Evolutionary conservation across 2,113 vertebrate species (phyloP).

Genomic region (Nestor notabilis): DNA sequence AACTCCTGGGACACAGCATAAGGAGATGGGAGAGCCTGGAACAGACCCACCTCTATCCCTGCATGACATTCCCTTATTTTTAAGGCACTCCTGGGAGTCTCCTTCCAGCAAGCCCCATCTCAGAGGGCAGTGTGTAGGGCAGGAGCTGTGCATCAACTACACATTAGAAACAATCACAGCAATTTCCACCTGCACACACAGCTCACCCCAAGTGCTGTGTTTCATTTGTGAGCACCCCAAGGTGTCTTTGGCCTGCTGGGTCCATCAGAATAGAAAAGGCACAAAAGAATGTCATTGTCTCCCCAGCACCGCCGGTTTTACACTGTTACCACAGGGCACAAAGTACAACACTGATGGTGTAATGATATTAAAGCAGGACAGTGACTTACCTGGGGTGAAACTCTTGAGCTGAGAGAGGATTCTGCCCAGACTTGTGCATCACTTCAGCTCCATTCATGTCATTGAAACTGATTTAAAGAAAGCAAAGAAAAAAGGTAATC

Average conservation of each 20-base stretch:
- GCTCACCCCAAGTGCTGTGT: rapidly evolving
- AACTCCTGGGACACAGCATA: not conserved
- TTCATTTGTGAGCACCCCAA: not conserved
- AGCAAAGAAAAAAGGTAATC: not conserved
- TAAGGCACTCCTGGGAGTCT: not conserved
- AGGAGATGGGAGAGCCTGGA: not conserved
- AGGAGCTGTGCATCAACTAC: not conserved
- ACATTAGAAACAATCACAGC: not conserved
- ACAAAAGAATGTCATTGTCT: not conserved
- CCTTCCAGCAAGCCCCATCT: not conserved
- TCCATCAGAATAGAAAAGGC: not conserved
- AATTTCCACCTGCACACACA: not conserved
- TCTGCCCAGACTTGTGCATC: not conserved
- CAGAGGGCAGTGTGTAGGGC: not conserved
- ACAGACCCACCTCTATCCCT: not conserved
- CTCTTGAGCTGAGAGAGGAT: not conserved
- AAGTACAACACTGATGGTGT: rapidly evolving
- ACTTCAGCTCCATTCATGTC: not conserved
- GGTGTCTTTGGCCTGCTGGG: not conserved
- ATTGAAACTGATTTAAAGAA: not conserved
- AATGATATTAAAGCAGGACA: not conserved
- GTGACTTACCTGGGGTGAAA: not conserved
- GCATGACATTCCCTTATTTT: not conserved
- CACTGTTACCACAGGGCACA: not conserved
- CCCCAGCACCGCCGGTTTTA: not conserved